Evolutionary conservation across 2,888 invertebrate genomes (phyloP).

Genomic region (Dasypogon diadema): DNA sequence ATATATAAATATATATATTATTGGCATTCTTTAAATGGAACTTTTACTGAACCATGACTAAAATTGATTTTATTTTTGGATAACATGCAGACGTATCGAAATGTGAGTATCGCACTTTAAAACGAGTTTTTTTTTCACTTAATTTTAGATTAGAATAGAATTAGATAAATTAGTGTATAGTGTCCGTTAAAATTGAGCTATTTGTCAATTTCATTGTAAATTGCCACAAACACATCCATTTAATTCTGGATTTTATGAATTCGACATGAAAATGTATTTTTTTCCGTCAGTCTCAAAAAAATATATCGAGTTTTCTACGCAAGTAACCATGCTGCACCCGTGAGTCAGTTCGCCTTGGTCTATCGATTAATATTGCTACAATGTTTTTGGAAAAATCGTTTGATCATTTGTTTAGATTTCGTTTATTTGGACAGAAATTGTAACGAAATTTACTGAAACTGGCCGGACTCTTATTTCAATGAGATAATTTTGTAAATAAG

Average conservation of each 20-base stretch:
- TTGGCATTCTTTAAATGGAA: conserved; percentile 20
- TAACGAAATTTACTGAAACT: too few species aligned
- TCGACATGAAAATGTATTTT: too few species aligned
- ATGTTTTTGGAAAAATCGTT: not conserved
- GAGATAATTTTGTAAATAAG: too few species aligned
- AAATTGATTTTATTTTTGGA: conserved; percentile 46
- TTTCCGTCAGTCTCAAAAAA: too few species aligned
- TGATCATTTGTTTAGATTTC: too few species aligned
- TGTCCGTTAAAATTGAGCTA: not conserved
- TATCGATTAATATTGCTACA: conserved; percentile 1
- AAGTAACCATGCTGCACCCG: conserved; percentile 1
- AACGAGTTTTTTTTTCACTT: not conserved
- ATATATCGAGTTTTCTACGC: conserved; percentile 7
- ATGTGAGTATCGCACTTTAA: conserved; percentile 64
- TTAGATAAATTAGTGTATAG: conserved; percentile 5
- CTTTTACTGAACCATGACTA: conserved; percentile 23
- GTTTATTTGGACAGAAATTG: too few species aligned
- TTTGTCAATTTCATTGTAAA: not conserved
- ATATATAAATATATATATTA: not conserved
- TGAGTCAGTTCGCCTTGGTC: conserved; percentile 11
- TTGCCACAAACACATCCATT: not conserved
- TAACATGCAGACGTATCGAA: conserved; percentile 66
- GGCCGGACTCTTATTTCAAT: too few species aligned
- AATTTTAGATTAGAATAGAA: conserved; percentile 17
- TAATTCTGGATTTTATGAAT: too few species aligned